Percentiles rank a stretch among this genome's conserved stretches.
Conservation (phyloP, 2,113 vertebrate species). For the Puma concolor region DNA sequence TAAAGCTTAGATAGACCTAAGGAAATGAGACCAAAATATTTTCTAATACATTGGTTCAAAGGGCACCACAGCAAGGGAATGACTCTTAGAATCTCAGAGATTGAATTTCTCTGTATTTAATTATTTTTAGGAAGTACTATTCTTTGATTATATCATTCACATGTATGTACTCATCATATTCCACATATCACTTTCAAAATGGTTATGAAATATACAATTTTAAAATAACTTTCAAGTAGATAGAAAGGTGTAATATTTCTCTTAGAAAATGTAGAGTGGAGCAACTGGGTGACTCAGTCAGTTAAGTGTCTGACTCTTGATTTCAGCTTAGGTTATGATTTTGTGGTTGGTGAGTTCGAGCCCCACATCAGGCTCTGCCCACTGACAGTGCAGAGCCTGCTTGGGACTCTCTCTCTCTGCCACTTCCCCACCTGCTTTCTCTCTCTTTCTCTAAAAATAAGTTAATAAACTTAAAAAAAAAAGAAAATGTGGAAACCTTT, state of each 20-base stretch:
- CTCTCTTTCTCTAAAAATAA: too few species aligned
- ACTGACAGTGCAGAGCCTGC: too few species aligned
- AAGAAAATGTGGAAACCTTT: too few species aligned
- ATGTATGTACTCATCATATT: not conserved
- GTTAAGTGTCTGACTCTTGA: too few species aligned
- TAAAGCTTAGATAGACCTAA: not conserved
- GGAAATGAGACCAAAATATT: not conserved
- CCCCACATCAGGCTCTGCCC: too few species aligned
- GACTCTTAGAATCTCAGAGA: not conserved
- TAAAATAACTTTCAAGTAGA: not conserved
- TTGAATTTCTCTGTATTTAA: not conserved
- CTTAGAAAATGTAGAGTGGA: not conserved
- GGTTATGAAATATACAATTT: not conserved
- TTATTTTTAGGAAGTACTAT: not conserved
- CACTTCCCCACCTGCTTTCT: too few species aligned
- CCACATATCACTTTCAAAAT: not conserved
- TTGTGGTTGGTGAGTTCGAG: too few species aligned
- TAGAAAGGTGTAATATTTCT: not conserved
- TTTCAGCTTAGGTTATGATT: too few species aligned
- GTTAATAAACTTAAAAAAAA: too few species aligned
- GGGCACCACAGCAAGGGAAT: not conserved
- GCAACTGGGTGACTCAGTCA: too few species aligned
- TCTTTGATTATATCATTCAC: not conserved
- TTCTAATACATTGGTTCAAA: not conserved
- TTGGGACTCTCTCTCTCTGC: too few species aligned